Evolutionary conservation across 2,113 vertebrate genomes (phyloP).

Genomic region (Acinonyx jubatus): DNA sequence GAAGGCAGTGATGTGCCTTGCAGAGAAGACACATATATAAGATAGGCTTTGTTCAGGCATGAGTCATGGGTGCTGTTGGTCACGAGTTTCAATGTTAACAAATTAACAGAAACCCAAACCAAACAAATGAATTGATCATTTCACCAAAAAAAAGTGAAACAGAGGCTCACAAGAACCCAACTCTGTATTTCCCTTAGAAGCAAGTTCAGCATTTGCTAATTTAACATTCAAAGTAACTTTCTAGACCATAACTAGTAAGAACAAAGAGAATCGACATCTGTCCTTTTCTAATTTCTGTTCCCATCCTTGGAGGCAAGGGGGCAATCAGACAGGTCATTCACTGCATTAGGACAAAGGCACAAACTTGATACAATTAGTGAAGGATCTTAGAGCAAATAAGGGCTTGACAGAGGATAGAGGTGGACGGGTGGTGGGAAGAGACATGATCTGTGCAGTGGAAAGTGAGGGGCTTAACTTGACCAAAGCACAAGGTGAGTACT

Average conservation of each 20-base stretch:
- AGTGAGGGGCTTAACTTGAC: not conserved
- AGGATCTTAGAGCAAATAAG: not conserved
- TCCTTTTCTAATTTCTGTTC: not conserved
- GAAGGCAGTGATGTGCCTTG: not conserved
- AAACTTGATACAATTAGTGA: not conserved
- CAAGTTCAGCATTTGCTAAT: not conserved
- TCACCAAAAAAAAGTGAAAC: not conserved
- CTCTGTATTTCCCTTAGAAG: not conserved
- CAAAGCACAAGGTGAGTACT: not conserved
- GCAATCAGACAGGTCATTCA: not conserved
- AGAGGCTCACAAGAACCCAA: not conserved
- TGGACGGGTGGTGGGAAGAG: not conserved
- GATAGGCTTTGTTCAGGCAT: not conserved
- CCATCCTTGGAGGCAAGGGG: not conserved
- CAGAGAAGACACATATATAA: not conserved
- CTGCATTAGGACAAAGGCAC: not conserved
- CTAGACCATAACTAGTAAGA: not conserved
- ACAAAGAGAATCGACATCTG: not conserved
- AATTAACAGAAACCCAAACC: slow-evolving; percentile 1
- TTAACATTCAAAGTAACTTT: not conserved
- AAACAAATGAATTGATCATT: not conserved
- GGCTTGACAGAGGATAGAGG: not conserved
- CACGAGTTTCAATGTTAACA: not conserved
- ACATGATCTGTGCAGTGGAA: not conserved
- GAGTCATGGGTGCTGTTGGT: not conserved